Base-by-base conservation (phyloP, 2,113 vertebrate species). In the Heterotilapia buettikoferi region DNA sequence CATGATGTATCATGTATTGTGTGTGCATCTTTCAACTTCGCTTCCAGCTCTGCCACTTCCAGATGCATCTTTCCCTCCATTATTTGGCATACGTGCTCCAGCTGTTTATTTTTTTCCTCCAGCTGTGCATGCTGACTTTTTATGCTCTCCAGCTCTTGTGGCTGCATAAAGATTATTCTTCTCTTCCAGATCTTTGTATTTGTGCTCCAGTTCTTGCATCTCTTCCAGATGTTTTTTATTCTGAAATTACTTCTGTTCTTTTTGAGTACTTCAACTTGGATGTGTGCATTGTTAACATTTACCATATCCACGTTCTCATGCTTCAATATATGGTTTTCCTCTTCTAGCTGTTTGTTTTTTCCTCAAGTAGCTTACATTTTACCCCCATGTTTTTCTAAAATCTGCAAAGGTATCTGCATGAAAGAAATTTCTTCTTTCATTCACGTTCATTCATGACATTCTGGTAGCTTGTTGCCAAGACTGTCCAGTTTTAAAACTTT, bases 281-380 rank as follows among this genome's bases (percentile, higher is more conserved):
- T 66, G 31, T 36, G 18, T 66, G 10, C 31, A 66, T 36, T n/a
- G 2, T 66, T n/a, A 36, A 66, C 4, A 4, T 36, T n/a, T n/a
- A n/a, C 21, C 21, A 56, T 56, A 56, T 24, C 21, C 3, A 24
- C 4, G 0, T 66, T 66, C 31, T 66, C 9, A 66, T 66, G 61
- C 18, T 66, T 36, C 31, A 66, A 36, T 66, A 36, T n/a, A n/a
- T 66, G 31, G 10, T 7, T 66, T 66, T 36, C 61, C 6, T 36
- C 9, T 66, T 36, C 9, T 5, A 36, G 31, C 31, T 36, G 61
- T 36, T 63, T 63, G 18, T 7, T 63, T 63, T 63, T 36, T 63
- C 59, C 31, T 63, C 31, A n/a, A 63, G 31, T n/a, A 63, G 59
- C 31, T 63, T 7, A 36, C 59, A 63, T 11, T 2, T 0, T 0